Evolutionary conservation across 1,140 invertebrate genomes (phyloP).

Genomic region (Cheumatopsyche charites): DNA sequence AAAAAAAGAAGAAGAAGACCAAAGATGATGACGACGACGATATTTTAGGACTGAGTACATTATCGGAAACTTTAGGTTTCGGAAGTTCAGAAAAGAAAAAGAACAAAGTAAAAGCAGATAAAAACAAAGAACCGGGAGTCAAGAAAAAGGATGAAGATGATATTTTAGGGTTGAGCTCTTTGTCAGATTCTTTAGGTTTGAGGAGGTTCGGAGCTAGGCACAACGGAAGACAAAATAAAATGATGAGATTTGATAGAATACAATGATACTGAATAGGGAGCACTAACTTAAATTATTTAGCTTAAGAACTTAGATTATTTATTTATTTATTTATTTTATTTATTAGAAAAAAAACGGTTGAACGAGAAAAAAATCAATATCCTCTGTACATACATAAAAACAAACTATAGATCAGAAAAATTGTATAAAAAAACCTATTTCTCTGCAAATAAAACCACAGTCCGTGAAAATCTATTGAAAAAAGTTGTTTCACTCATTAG

Average conservation of each 20-base stretch:
- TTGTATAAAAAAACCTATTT: not conserved
- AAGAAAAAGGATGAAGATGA: conserved; percentile 44
- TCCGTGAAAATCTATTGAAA: not conserved
- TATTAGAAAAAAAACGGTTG: conserved; percentile 36
- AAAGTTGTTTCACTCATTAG: not conserved
- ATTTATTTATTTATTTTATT: conserved; percentile 52
- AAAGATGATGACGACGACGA: conserved; percentile 47
- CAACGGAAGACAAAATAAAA: conserved; percentile 60
- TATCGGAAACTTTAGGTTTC: conserved; percentile 51
- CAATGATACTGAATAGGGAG: conserved; percentile 49
- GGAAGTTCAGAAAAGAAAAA: conserved; percentile 52
- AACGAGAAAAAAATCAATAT: not conserved
- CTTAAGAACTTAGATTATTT: conserved; percentile 53
- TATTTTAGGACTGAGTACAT: conserved; percentile 42
- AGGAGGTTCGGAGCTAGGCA: conserved; percentile 40
- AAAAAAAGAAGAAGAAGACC: conserved; percentile 46
- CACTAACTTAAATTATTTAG: conserved; percentile 45
- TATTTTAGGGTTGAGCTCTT: conserved; percentile 36
- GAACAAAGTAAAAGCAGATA: conserved; percentile 50
- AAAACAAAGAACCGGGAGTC: not conserved
- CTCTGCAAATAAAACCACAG: conserved; percentile 20
- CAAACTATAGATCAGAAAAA: not conserved
- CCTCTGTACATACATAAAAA: conserved; percentile 4
- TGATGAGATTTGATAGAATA: conserved; percentile 58
- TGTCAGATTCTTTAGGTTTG: conserved; percentile 42